Base-by-base conservation (phyloP, 2,113 vertebrate genomes). In the Leptosomus discolor region DNA sequence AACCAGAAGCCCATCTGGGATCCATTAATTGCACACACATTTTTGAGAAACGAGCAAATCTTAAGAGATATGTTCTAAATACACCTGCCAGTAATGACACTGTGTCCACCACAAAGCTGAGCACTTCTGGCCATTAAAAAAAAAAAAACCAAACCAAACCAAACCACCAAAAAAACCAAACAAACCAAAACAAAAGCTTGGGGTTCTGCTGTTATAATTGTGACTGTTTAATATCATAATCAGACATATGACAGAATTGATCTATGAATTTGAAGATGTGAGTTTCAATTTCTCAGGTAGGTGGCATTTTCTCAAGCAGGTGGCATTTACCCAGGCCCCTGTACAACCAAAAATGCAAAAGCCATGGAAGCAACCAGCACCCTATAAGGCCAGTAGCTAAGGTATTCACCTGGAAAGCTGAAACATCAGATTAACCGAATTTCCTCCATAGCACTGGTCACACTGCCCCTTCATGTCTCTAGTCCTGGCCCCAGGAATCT, bases 381-480 rank as follows among this genome's bases (percentile, higher is more conserved):
- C 9, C 39, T 36, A 26, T 9, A 58, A 80, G 29, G 15, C 32
- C 63, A 34, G 23, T 9, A 73, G 34, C 30, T 34, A 39, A 45
- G 22, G 37, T 24, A 57, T 79, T 61, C 29, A 77, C 21, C 29
- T 21, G 23, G 41, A 74, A 78, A 65, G 46, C n/a, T 51, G 30
- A 87, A 87, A 57, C 30, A 61, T 24, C 1, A 0, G 21, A 29
- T 32, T 21, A 82, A 56, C 30, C 51, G 5, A 34, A 68, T 73
- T 54, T 92, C 63, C 67, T 53, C 36, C 27, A 70, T 9, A 81
- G 58, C 54, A 27, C 50, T 68, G 29, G 29, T 58, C 34, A 57
- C 0, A 0, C 7, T 86, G 9, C 29, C 20, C 45, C 23, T 43
- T 56, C 63, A 60, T 3, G 8, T 0, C 0, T 11, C 37, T 26